Percentiles rank a stretch among this genome's conserved stretches.
phyloP scores from a whole-genome alignment of 2,888 invertebrate species.

The Ceratothoa steindachneri region DNA sequence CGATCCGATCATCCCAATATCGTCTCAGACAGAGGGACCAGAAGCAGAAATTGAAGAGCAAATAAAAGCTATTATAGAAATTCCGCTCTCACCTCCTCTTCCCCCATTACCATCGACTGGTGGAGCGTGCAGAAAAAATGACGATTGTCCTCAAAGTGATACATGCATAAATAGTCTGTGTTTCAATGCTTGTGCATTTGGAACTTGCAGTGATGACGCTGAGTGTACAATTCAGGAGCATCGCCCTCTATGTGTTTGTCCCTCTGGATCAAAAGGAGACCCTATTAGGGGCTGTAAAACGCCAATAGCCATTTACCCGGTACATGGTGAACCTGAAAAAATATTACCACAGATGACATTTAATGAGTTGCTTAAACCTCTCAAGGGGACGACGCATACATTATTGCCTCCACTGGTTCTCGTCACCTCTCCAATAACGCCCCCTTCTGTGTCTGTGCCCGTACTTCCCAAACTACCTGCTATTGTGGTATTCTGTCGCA shows the following conservation, averaged over 20 bases:
- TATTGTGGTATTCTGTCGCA: slow-evolving; percentile 21
- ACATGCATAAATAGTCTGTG: slow-evolving; percentile 68
- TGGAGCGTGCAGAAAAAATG: slow-evolving; percentile 57
- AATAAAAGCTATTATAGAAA: neutral
- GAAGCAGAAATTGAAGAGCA: neutral
- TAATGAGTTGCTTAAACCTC: no score
- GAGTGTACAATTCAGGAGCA: slow-evolving; percentile 50
- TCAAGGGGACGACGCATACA: slow-evolving; percentile 67
- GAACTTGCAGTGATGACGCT: slow-evolving; percentile 54
- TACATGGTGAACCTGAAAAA: slow-evolving; percentile 8
- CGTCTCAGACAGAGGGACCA: no score
- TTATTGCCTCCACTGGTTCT: slow-evolving; percentile 58
- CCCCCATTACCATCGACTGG: slow-evolving; percentile 51
- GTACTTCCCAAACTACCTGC: slow-evolving; percentile 14
- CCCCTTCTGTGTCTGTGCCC: slow-evolving; percentile 64
- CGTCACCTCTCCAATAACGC: slow-evolving; percentile 53
- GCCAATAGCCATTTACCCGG: slow-evolving; percentile 53
- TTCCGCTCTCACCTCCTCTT: slow-evolving; percentile 2
- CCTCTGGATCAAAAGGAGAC: slow-evolving; percentile 51
- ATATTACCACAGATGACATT: neutral
- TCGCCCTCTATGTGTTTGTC: slow-evolving; percentile 52
- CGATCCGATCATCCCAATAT: slow-evolving; percentile 17
- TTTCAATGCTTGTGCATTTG: slow-evolving; percentile 68
- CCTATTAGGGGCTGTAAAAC: slow-evolving; percentile 51
- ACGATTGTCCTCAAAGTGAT: slow-evolving; percentile 35